These are phyloP conservation scores for Atrichornis clamosus DNA, from an alignment of 2,113 vertebrate species.

Conservation along the genomic window DNA sequence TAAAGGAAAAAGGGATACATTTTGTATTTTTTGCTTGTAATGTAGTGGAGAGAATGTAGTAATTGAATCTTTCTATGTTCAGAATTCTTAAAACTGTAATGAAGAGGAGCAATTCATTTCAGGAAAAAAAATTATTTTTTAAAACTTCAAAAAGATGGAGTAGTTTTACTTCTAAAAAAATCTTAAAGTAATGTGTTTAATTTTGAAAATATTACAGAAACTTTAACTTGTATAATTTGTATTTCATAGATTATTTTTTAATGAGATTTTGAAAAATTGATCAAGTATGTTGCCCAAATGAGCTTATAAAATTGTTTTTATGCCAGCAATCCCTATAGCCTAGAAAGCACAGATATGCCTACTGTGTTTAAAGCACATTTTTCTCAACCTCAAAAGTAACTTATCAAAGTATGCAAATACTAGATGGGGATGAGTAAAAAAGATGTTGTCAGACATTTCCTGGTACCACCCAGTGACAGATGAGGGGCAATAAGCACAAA, in stretches of 20 bases:
- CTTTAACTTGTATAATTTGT: neutral
- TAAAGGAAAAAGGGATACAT: neutral
- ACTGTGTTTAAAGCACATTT: accelerated
- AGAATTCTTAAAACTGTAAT: neutral
- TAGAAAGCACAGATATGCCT: neutral
- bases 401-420: neutral
- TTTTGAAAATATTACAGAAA: neutral
- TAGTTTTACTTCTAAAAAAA: neutral
- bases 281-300: neutral
- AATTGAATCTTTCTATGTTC: neutral
- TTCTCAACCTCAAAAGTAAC: neutral
- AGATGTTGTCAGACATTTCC: neutral
- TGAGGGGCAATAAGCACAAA: neutral
- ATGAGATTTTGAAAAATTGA: neutral
- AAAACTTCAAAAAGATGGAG: neutral
- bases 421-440: neutral
- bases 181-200: neutral
- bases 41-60: neutral
- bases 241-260: neutral
- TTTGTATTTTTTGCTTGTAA: neutral
- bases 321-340: neutral
- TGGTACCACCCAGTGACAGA: neutral
- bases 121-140: neutral
- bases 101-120: neutral
- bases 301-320: neutral